Conservation (phyloP, 1,140 invertebrate genomes). For the Lysiphlebus fabarum region DNA sequence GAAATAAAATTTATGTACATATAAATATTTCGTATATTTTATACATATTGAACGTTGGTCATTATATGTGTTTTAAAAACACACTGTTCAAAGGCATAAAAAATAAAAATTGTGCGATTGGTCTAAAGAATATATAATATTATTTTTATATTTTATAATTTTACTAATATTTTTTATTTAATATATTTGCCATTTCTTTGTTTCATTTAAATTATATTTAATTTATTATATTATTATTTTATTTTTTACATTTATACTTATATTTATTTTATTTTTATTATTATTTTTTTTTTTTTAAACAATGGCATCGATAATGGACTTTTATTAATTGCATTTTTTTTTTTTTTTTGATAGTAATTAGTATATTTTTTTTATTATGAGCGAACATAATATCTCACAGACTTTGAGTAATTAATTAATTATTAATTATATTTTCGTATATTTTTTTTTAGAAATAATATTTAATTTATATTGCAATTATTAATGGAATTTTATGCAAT, state of each 20-base stretch:
- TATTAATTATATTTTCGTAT: too few species aligned
- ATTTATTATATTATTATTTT: constrained; percentile 11
- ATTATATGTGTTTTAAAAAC: background rate
- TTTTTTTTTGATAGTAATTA: constrained; percentile 11
- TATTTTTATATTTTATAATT: background rate
- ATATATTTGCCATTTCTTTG: background rate
- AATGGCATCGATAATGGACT: constrained; percentile 27
- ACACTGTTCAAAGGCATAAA: constrained; percentile 5
- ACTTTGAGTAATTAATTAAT: background rate
- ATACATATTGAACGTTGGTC: constrained; percentile 4
- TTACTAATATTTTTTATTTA: background rate
- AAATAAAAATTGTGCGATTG: constrained; percentile 10
- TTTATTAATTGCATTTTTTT: constrained; percentile 22
- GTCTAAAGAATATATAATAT: constrained; percentile 3
- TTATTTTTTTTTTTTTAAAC: constrained; percentile 21
- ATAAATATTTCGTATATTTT: background rate
- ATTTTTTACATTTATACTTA: constrained; percentile 6
- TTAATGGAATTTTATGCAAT: too few species aligned
- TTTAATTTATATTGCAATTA: too few species aligned
- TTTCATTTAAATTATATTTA: background rate
- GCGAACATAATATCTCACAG: constrained; percentile 11
- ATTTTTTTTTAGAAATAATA: too few species aligned
- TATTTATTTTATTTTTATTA: constrained; percentile 17
- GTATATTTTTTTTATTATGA: constrained; percentile 13
- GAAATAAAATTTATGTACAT: too few species aligned